Evolutionary conservation across 2,888 invertebrate genomes (phyloP), one percentile per base, ranked within the genome.

Genomic region (Acronicta leporina): DNA sequence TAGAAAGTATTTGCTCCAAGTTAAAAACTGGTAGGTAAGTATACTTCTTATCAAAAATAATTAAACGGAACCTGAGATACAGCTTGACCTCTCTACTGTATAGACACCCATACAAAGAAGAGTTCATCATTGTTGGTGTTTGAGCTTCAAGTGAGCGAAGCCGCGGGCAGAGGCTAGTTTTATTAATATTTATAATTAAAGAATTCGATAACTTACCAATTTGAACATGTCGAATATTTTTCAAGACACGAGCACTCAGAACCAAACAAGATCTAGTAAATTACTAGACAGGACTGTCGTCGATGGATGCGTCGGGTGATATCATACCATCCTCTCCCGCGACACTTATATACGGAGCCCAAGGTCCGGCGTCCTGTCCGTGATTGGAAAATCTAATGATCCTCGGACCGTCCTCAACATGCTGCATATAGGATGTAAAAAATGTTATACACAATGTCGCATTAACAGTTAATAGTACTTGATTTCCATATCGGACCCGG

Each of bases 381-480:
- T 93, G 94, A 87, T 88, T 80, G 80, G 94, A 92, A 92, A 90
- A 86, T 77, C 79, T 91, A 92, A 92, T 91, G 84, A 79, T 67
- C 68, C 56, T 65, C 57, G 69, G 73, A 69, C 77, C 80, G 85
- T 86, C 87, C 88, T 87, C 85, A 82, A 72, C 78, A 75, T 76
- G 79, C 85, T 83, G 85, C 85, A 81, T 85, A 80, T 75, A 84
- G 81, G 84, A 85, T 85, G 77, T 83, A 80, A 80, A 77, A 81
- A 77, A 79, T 73, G 48, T 77, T 64, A 68, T 72, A 84, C 81
- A 94, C 93, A 92, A 93, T 94, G 91, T 89, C 91, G 75, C 93
- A 92, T 93, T 93, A 93, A 87, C 77, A 79, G 81, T 84, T 89
- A 90, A 90, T 87, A 87, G 87, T 77, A 75, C 83, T 77, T 89